Evolutionary conservation across 2,113 vertebrate genomes (phyloP).

Genomic region (Piaya cayana): DNA sequence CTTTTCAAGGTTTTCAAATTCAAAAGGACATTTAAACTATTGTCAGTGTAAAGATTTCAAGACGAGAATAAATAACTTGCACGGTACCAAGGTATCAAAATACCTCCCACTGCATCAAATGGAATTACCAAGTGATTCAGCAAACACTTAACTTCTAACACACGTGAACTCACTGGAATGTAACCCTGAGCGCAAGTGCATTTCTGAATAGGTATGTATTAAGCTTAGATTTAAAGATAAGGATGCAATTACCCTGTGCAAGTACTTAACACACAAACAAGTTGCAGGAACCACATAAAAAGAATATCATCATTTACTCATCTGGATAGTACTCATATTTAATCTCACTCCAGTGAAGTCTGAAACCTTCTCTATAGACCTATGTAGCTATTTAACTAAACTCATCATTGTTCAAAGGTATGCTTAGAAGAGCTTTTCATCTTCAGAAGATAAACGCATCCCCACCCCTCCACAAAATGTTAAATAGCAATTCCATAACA

Average conservation of each 20-base stretch:
- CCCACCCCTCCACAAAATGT: background rate
- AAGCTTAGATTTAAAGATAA: slow-evolving; percentile 38
- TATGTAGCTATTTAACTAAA: slow-evolving; percentile 4
- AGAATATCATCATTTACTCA: background rate
- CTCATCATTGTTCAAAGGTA: slow-evolving; percentile 19
- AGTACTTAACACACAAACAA: slow-evolving; percentile 27
- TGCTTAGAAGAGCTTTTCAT: slow-evolving; percentile 18
- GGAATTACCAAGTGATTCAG: background rate
- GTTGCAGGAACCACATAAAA: slow-evolving; percentile 49
- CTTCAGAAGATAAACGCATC: slow-evolving; percentile 31
- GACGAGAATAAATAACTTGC: background rate
- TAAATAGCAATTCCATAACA: background rate
- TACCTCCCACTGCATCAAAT: background rate
- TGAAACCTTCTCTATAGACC: background rate
- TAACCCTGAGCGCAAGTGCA: slow-evolving; percentile 3
- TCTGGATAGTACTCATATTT: background rate
- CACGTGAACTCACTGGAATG: slow-evolving; percentile 26
- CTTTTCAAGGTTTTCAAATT: background rate
- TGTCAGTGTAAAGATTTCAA: background rate
- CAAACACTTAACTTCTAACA: slow-evolving; percentile 34
- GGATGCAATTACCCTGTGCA: background rate
- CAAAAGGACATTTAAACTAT: background rate
- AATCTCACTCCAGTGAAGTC: background rate
- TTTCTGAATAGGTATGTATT: slow-evolving; percentile 24
- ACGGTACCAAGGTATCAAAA: background rate